A percentile compares a stretch with the other conserved stretches of the same genome.
Evolutionary conservation across 35 echinoderm and acorn worm genomes (phyloP).

Genomic region (Lytechinus variegatus): DNA sequence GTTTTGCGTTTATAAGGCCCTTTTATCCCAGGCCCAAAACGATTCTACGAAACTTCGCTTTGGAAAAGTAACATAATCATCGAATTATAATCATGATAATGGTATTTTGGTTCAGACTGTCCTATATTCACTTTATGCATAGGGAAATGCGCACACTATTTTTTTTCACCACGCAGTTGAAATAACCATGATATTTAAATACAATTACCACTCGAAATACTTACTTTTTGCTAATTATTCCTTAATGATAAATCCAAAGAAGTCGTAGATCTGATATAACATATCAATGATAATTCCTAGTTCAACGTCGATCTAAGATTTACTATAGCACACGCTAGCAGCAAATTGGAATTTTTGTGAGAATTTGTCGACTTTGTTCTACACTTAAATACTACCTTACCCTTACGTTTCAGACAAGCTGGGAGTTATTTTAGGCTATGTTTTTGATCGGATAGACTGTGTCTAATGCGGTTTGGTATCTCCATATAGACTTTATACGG

Average conservation of each 20-base stretch:
- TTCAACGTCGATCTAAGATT: neutral
- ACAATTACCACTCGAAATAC: neutral
- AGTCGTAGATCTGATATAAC: neutral
- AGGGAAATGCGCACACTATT: too few relatives aligned
- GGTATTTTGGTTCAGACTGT: too few relatives aligned
- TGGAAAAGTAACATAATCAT: too few relatives aligned
- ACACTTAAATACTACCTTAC: constrained; percentile 44
- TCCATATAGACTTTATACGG: neutral
- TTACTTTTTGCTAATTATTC: neutral
- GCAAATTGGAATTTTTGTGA: constrained; percentile 25
- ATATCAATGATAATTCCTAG: neutral
- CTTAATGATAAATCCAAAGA: neutral
- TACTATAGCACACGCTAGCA: neutral
- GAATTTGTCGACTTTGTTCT: constrained; percentile 30
- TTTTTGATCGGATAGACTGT: constrained; percentile 53
- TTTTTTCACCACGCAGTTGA: too few relatives aligned
- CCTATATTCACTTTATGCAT: too few relatives aligned
- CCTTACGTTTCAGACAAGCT: neutral
- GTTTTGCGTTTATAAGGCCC: too few relatives aligned
- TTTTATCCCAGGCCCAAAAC: too few relatives aligned
- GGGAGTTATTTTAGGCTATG: constrained; percentile 26
- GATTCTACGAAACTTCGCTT: too few relatives aligned
- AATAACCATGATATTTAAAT: neutral
- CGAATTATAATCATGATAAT: too few relatives aligned
- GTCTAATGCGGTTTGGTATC: constrained; percentile 39